These are phyloP conservation scores for Enteromius anoplus DNA, from an alignment of 2,797 vertebrate species.

Conservation along the genomic window DNA sequence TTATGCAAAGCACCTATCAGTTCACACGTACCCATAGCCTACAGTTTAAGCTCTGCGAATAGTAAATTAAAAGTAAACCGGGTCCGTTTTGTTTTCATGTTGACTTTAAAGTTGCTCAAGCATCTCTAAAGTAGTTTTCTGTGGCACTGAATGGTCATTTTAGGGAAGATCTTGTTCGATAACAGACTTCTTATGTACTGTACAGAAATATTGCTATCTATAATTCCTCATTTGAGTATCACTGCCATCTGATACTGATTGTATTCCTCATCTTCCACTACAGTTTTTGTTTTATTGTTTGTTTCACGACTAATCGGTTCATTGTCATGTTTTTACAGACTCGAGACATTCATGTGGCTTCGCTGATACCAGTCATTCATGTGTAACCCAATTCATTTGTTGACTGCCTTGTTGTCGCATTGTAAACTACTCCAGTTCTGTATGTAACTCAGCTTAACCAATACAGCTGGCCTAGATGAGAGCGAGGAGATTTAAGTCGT, in stretches of 20 bases:
- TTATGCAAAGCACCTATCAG: background rate
- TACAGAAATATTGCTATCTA: slow-evolving; percentile 40
- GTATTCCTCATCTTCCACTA: slow-evolving; percentile 39
- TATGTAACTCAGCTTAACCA: slow-evolving; percentile 33
- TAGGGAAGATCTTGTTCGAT: slow-evolving; percentile 5
- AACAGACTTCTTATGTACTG: slow-evolving; percentile 20
- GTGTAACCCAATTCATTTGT: slow-evolving; percentile 25
- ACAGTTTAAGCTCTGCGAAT: background rate
- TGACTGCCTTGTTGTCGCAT: slow-evolving; percentile 47
- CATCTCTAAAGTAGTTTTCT: slow-evolving; percentile 8
- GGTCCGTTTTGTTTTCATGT: slow-evolving; percentile 13
- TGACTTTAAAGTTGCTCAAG: slow-evolving; percentile 37
- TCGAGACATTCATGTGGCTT: slow-evolving; percentile 28
- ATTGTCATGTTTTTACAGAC: slow-evolving; percentile 24
- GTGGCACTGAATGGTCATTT: background rate
- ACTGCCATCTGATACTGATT: slow-evolving; percentile 35
- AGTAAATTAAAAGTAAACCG: background rate
- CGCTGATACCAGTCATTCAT: slow-evolving; percentile 22
- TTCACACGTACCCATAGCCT: background rate
- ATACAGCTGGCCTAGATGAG: slow-evolving; percentile 27
- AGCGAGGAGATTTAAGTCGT: slow-evolving; percentile 30
- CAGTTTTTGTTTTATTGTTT: slow-evolving; percentile 26
- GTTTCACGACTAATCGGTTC: slow-evolving; percentile 2
- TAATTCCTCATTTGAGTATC: slow-evolving; percentile 24
- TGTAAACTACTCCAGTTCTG: slow-evolving; percentile 18